Percentiles rank a stretch among this genome's conserved stretches.
Evolutionary conservation across 2,888 invertebrate genomes (phyloP).

Genomic region (Idaea dimidiata): DNA sequence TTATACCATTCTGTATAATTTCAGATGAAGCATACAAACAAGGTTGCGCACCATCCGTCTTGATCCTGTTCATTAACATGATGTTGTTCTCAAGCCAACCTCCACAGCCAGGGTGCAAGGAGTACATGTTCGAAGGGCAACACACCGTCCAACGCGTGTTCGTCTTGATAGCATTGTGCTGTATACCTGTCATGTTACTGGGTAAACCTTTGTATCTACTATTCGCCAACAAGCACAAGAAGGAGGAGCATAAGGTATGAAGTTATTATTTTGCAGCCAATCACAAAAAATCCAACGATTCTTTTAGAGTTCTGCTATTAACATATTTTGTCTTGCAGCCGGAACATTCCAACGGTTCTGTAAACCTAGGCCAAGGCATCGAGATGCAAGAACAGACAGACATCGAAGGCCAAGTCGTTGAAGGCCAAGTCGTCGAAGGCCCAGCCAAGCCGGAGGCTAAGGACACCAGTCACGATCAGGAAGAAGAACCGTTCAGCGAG

Average conservation of each 20-base stretch:
- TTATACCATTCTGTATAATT: slow-evolving; percentile 4
- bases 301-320: neutral
- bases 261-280: neutral
- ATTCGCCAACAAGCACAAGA: slow-evolving; percentile 56
- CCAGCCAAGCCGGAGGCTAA: slow-evolving; percentile 37
- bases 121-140: slow-evolving; percentile 87
- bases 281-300: too few relatives aligned
- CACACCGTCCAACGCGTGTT: slow-evolving; percentile 86
- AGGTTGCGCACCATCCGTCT: slow-evolving; percentile 95
- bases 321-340: slow-evolving; percentile 39
- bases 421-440: slow-evolving; percentile 42
- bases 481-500: slow-evolving; percentile 89
- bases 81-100: slow-evolving; percentile 89
- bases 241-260: slow-evolving; percentile 40
- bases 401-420: slow-evolving; percentile 37
- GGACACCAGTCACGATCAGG: slow-evolving; percentile 51
- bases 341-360: slow-evolving; percentile 81
- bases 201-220: slow-evolving; percentile 93
- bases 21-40: slow-evolving; percentile 61
- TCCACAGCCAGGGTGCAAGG: slow-evolving; percentile 72
- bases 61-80: slow-evolving; percentile 99
- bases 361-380: slow-evolving; percentile 85
- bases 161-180: slow-evolving; percentile 88
- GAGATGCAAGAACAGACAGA: slow-evolving; percentile 81
- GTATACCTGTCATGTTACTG: slow-evolving; percentile 96